phyloP scores from a whole-genome alignment of 92 coral and sea anemone genomes.

The Phenganax subtilis region DNA sequence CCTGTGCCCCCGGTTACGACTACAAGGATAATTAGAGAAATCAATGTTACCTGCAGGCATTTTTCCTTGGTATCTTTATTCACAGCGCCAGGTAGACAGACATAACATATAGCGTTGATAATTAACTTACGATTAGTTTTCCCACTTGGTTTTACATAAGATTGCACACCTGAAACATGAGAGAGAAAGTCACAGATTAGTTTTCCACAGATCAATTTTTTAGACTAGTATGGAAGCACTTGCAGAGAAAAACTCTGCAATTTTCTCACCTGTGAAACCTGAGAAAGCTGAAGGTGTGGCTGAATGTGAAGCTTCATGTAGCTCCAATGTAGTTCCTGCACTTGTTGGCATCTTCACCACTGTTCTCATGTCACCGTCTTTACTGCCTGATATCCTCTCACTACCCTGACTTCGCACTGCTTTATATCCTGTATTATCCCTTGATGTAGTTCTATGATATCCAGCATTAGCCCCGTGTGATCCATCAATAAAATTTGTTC shows the following conservation, averaged over 20 bases:
- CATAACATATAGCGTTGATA: conserved; percentile 75
- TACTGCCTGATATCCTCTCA: conserved; percentile 74
- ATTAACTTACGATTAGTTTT: conserved; percentile 86
- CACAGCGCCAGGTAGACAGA: conserved; percentile 89
- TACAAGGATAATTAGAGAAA: background rate
- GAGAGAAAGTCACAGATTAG: background rate
- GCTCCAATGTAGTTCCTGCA: background rate
- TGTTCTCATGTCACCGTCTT: background rate
- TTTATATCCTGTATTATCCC: conserved; percentile 6
- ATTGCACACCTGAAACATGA: conserved; percentile 66
- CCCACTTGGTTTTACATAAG: conserved; percentile 90
- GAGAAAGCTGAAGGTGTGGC: conserved; percentile 25
- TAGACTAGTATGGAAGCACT: background rate
- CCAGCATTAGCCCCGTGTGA: background rate
- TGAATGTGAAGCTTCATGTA: background rate
- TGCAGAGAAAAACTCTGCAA: background rate
- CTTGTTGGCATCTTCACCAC: background rate
- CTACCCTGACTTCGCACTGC: background rate
- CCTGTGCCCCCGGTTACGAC: background rate
- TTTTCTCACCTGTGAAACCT: conserved; percentile 24
- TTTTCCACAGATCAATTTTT: background rate
- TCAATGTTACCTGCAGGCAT: conserved; percentile 71
- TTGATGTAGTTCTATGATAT: background rate
- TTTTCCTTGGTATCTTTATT: conserved; percentile 87
- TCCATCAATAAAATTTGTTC: conserved; percentile 3